phyloP scores from a whole-genome alignment of 2,797 vertebrate genomes.

The Cryptoblepharus egeriae region DNA sequence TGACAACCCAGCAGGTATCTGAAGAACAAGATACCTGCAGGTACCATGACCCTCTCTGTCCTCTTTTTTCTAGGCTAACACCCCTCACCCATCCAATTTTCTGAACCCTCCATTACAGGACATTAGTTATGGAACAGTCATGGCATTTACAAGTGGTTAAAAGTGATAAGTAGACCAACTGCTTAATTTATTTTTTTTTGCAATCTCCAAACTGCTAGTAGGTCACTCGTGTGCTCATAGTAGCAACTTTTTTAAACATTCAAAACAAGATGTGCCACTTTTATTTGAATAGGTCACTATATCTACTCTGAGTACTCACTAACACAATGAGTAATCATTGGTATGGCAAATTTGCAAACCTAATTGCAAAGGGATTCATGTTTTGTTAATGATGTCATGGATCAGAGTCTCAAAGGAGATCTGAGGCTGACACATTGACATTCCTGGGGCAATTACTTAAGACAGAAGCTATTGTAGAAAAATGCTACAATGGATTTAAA shows the following conservation, averaged over 20 bases:
- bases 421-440: constrained; percentile 57
- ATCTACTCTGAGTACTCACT: background rate
- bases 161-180: background rate
- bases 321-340: constrained; percentile 51
- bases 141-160: background rate
- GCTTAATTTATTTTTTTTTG: background rate
- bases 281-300: background rate
- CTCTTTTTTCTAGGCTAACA: too few relatives aligned
- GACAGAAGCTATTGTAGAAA: constrained; percentile 11
- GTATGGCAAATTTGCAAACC: constrained; percentile 20
- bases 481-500: constrained; percentile 2
- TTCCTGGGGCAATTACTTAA: constrained; percentile 49
- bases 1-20: too few relatives aligned
- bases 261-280: background rate
- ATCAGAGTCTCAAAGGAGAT: constrained; percentile 43
- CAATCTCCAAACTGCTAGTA: background rate
- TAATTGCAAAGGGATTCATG: constrained; percentile 61
- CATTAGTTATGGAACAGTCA: background rate
- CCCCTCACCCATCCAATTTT: too few relatives aligned
- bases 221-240: background rate
- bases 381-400: constrained; percentile 64
- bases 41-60: too few relatives aligned
- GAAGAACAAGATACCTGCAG: too few relatives aligned
- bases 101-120: too few relatives aligned
- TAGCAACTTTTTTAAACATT: background rate